phyloP scores from a whole-genome alignment of 2,113 vertebrate species.

The Gallinago paraguaiae region DNA sequence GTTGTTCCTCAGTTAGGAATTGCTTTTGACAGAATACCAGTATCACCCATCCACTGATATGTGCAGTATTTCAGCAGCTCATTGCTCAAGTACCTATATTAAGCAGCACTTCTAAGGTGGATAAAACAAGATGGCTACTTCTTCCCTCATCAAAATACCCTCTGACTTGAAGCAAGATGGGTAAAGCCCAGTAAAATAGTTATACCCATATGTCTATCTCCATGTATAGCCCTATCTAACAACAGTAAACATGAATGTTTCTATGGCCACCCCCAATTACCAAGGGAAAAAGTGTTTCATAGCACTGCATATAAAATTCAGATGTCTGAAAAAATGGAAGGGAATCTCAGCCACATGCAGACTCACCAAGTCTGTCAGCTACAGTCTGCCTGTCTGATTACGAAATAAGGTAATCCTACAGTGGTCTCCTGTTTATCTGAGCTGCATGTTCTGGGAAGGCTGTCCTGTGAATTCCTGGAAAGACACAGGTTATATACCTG shows the following conservation, averaged over 20 bases:
- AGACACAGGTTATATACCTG: neutral
- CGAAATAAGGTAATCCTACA: neutral
- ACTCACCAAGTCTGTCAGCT: neutral
- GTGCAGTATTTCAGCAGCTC: neutral
- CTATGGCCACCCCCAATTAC: neutral
- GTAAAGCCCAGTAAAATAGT: neutral
- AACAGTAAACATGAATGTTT: neutral
- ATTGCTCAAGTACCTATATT: neutral
- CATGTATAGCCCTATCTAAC: neutral
- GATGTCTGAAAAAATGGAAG: neutral
- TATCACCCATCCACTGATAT: neutral
- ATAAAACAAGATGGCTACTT: neutral
- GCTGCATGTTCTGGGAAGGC: neutral
- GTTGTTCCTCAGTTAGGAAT: neutral
- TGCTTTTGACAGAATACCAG: neutral
- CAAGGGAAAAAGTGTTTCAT: neutral
- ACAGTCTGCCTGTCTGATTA: neutral
- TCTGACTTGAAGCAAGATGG: neutral
- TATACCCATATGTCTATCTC: neutral
- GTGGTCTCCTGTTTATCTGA: neutral
- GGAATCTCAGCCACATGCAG: neutral
- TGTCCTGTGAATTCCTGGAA: neutral
- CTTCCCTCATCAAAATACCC: neutral
- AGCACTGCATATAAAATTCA: neutral
- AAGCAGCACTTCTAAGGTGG: neutral